Conservation (phyloP, 2,888 invertebrate species). For the Julus scandinavius region DNA sequence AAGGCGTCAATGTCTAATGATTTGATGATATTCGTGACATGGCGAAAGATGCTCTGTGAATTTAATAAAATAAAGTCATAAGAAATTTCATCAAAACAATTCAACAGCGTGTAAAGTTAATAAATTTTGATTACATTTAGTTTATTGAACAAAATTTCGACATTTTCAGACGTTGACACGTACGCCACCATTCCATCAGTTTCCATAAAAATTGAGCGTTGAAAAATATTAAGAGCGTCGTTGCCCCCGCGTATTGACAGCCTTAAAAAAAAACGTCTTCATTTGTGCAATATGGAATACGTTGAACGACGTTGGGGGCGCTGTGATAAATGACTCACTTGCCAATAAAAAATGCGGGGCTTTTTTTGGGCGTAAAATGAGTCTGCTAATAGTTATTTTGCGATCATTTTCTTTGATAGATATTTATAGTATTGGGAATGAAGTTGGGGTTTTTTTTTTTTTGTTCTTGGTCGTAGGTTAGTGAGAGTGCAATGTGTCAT, state of each 20-base stretch:
- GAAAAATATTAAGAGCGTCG: background rate
- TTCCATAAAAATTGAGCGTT: background rate
- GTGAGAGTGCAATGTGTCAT: constrained; percentile 27
- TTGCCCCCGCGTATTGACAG: constrained; percentile 1
- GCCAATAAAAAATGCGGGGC: constrained; percentile 13
- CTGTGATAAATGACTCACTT: constrained; percentile 39
- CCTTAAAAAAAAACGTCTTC: background rate
- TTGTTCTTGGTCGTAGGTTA: constrained; percentile 33
- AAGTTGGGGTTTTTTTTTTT: no score
- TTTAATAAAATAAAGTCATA: background rate
- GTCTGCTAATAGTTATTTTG: constrained; percentile 42
- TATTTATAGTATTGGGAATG: constrained; percentile 38
- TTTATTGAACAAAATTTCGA: background rate
- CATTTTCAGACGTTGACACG: background rate
- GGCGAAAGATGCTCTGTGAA: background rate
- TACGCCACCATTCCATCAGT: background rate
- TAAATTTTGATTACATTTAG: background rate
- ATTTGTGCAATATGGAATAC: constrained; percentile 4
- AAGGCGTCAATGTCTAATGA: background rate
- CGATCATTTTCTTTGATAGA: constrained; percentile 29
- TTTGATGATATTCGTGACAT: background rate
- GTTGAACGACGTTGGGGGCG: constrained; percentile 31
- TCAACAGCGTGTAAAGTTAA: background rate
- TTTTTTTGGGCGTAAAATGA: constrained; percentile 24
- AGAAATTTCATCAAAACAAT: background rate